Conservation (phyloP, 1,140 invertebrate species). For the Cotesia typhae region DNA sequence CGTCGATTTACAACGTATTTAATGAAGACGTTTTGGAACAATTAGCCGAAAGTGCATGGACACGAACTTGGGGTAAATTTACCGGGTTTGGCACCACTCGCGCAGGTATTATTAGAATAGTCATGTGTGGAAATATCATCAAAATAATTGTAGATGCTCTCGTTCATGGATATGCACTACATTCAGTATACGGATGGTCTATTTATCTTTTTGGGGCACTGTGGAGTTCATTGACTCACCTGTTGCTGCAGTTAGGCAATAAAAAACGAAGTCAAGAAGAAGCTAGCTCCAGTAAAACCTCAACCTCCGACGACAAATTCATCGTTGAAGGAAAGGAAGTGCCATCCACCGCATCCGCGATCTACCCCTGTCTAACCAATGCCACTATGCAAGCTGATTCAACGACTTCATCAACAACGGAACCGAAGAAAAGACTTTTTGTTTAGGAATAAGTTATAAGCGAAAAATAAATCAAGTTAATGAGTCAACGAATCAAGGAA, state of each 20-base stretch:
- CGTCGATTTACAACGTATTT: slow-evolving; percentile 13
- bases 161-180: slow-evolving; percentile 30
- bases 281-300: too few species aligned
- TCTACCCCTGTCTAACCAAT: too few species aligned
- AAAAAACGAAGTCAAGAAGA: not conserved
- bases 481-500: too few species aligned
- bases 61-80: slow-evolving; percentile 27
- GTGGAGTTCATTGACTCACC: slow-evolving; percentile 1
- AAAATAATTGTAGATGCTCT: slow-evolving; percentile 28
- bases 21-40: slow-evolving; percentile 26
- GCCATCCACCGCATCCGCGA: too few species aligned
- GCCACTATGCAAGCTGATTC: too few species aligned
- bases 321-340: too few species aligned
- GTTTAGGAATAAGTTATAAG: too few species aligned
- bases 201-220: slow-evolving; percentile 19
- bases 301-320: too few species aligned
- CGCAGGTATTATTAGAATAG: slow-evolving; percentile 22
- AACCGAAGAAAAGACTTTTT: too few species aligned
- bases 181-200: slow-evolving; percentile 33
- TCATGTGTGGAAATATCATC: slow-evolving; percentile 7
- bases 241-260: not conserved
- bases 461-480: too few species aligned
- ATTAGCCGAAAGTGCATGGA: slow-evolving; percentile 24
- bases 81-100: slow-evolving; percentile 22
- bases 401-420: too few species aligned